Percentiles rank a stretch among this genome's conserved stretches.
Evolutionary conservation across 2,113 vertebrate genomes (phyloP).

Genomic region (Gallinago media): DNA sequence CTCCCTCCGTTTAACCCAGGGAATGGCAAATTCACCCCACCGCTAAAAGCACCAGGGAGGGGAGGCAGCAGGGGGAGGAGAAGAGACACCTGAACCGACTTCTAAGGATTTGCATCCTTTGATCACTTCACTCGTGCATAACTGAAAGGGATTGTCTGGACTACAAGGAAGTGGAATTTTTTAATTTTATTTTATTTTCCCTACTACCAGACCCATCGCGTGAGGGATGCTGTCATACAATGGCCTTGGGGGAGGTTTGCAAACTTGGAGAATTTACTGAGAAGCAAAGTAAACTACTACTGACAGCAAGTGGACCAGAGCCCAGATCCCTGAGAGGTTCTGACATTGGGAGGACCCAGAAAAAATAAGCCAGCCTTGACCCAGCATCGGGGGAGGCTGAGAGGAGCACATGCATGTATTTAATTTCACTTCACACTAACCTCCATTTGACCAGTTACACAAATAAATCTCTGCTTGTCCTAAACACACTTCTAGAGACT

Average conservation of each 20-base stretch:
- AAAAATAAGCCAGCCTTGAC: conserved; percentile 54
- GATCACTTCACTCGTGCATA: background rate
- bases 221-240: background rate
- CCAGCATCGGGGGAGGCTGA: rapidly evolving
- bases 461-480: conserved; percentile 35
- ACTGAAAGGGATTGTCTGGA: background rate
- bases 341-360: conserved; percentile 8
- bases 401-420: background rate
- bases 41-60: background rate
- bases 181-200: background rate
- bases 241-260: background rate
- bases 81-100: background rate
- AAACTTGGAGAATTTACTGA: background rate
- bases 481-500: background rate
- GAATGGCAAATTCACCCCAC: background rate
- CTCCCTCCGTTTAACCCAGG: background rate
- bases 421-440: conserved; percentile 54
- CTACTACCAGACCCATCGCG: background rate
- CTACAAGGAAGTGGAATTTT: background rate
- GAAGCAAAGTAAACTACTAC: conserved; percentile 24
- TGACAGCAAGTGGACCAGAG: conserved; percentile 12
- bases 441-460: conserved; percentile 40
- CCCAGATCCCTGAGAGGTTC: background rate
- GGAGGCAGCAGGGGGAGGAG: background rate
- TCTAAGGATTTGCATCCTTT: background rate